Percentiles rank a stretch among this genome's conserved stretches.
These are phyloP conservation scores for Dolichomitus sp. DNA, from an alignment of 2,888 invertebrate genomes.

Conservation along the genomic window DNA sequence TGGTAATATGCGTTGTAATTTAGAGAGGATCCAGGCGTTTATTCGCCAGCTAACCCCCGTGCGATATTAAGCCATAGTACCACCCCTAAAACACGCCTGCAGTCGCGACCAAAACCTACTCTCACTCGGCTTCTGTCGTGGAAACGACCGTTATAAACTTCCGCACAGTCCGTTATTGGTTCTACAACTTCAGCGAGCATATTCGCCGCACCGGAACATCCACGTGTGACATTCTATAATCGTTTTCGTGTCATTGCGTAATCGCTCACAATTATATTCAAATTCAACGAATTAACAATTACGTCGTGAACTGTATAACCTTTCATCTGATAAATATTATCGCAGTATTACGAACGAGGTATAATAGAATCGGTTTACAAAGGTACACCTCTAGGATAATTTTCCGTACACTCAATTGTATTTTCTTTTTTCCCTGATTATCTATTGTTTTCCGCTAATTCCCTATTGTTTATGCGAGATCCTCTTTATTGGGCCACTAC, in stretches of 20 bases:
- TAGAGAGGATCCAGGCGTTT: conserved; percentile 64
- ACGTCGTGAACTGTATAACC: no score
- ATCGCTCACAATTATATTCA: no score
- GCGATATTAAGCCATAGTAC: conserved; percentile 56
- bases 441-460: no score
- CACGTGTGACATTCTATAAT: background rate
- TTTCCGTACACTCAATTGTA: no score
- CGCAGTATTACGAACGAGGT: no score
- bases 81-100: background rate
- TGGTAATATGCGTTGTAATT: conserved; percentile 65
- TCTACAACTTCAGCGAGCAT: conserved; percentile 28
- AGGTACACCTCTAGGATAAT: background rate
- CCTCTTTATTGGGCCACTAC: no score
- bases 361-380: background rate
- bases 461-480: no score
- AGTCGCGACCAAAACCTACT: conserved; percentile 19
- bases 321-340: no score
- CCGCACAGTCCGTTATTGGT: conserved; percentile 42
- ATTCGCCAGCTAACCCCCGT: conserved; percentile 63
- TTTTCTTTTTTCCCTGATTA: no score
- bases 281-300: no score
- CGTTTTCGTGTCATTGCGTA: background rate
- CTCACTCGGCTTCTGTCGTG: conserved; percentile 18
- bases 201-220: background rate
- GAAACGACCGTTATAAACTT: conserved; percentile 40